Evolutionary conservation across 2,888 invertebrate genomes (phyloP).

Genomic region (Folsomia manolachei): DNA sequence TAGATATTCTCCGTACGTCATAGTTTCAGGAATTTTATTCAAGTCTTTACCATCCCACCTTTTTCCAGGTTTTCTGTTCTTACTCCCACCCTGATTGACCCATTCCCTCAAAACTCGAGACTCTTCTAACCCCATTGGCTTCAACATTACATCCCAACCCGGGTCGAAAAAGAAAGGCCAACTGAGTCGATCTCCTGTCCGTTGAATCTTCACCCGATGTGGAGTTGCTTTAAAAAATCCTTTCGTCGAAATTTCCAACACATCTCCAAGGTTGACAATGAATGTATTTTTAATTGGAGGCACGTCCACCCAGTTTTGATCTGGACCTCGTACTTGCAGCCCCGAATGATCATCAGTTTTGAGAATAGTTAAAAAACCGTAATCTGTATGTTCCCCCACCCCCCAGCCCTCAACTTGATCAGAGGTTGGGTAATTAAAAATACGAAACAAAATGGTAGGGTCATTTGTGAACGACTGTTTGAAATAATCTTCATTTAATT

Average conservation of each 20-base stretch:
- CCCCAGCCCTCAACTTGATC: conserved; percentile 25
- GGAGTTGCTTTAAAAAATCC: conserved; percentile 36
- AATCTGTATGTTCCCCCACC: conserved; percentile 41
- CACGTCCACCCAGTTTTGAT: conserved; percentile 32
- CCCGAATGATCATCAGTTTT: conserved; percentile 36
- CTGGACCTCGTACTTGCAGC: conserved; percentile 28
- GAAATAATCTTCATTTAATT: conserved; percentile 16
- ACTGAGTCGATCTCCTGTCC: conserved; percentile 24
- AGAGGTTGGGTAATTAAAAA: conserved; percentile 26
- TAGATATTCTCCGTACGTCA: conserved; percentile 38
- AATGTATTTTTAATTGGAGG: conserved; percentile 33
- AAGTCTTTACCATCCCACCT: conserved; percentile 35
- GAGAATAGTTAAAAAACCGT: conserved; percentile 38
- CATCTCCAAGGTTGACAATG: conserved; percentile 36
- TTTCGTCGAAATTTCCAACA: conserved; percentile 34
- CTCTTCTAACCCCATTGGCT: not conserved
- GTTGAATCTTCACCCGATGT: conserved; percentile 30
- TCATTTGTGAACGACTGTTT: conserved; percentile 20
- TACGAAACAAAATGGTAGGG: conserved; percentile 28
- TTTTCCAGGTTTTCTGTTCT: conserved; percentile 8
- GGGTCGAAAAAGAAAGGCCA: conserved; percentile 44
- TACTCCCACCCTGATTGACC: not conserved
- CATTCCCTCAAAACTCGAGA: not conserved
- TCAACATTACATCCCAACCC: conserved; percentile 20
- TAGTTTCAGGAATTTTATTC: conserved; percentile 19